Conservation (phyloP, 2,113 vertebrate species). For the Nerophis lumbriciformis region DNA sequence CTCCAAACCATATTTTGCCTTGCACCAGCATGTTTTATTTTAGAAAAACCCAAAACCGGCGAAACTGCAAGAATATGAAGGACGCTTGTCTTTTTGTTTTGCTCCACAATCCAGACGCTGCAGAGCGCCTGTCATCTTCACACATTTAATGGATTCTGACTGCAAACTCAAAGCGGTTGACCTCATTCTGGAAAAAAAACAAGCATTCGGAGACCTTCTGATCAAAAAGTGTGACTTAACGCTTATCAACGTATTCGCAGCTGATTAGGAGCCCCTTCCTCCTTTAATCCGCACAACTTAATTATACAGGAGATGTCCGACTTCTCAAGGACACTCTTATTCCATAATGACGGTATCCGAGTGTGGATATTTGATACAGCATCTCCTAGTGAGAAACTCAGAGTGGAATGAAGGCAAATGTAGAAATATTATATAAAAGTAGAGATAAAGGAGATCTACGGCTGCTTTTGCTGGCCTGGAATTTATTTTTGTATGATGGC, state of each 20-base stretch:
- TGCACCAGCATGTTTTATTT: conserved; percentile 3
- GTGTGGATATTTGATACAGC: conserved; percentile 55
- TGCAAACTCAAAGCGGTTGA: conserved; percentile 40
- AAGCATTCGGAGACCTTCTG: conserved; percentile 43
- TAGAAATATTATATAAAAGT: conserved; percentile 2
- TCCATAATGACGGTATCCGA: conserved; percentile 33
- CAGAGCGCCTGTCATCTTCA: conserved; percentile 26
- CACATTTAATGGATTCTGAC: conserved; percentile 44
- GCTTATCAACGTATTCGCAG: conserved; percentile 58
- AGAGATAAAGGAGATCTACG: no score
- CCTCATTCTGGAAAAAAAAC: conserved; percentile 42
- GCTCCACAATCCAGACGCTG: conserved; percentile 2
- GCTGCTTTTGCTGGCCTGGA: no score
- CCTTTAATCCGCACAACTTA: conserved; percentile 61
- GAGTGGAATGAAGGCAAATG: no score
- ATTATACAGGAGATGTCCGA: conserved; percentile 67
- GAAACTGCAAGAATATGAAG: conserved; percentile 1
- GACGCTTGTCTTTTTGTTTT: conserved; percentile 19
- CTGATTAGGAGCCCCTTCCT: conserved; percentile 56
- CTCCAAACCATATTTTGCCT: neutral
- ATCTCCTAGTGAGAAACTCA: conserved; percentile 15
- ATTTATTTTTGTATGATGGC: no score
- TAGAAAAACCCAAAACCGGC: conserved; percentile 12
- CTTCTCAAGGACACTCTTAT: conserved; percentile 46
- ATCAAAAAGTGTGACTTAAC: conserved; percentile 50